Percentiles rank a stretch among this genome's conserved stretches.
Conservation (phyloP, 1,140 invertebrate species). For the Drosophila yakuba region DNA sequence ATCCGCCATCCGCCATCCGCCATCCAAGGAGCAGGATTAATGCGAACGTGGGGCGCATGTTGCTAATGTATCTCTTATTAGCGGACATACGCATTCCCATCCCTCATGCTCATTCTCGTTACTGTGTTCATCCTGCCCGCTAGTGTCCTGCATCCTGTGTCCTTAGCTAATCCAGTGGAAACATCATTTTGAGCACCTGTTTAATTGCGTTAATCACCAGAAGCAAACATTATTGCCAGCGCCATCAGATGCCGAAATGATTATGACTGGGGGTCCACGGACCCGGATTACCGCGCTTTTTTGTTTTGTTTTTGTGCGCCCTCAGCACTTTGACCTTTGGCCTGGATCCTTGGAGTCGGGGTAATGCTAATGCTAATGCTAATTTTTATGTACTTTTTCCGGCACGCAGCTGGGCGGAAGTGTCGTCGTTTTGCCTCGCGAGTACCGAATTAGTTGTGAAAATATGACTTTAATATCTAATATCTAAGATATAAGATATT, state of each 20-base stretch:
- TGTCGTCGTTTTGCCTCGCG: neutral
- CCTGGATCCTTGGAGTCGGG: neutral
- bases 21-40: constrained; percentile 50
- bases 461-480: too few relatives aligned
- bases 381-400: constrained; percentile 41
- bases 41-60: constrained; percentile 62
- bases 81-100: constrained; percentile 40
- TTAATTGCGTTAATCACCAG: constrained; percentile 84
- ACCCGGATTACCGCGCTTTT: neutral
- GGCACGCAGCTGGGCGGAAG: constrained; percentile 53
- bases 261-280: constrained; percentile 16
- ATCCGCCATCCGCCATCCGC: neutral
- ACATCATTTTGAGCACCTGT: constrained; percentile 84
- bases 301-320: neutral
- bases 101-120: neutral
- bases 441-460: neutral
- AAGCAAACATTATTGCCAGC: constrained; percentile 70
- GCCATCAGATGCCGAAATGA: constrained; percentile 29
- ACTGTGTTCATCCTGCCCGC: neutral
- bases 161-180: constrained; percentile 76
- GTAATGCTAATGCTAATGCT: constrained; percentile 17
- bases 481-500: too few relatives aligned
- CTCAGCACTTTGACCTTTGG: constrained; percentile 19
- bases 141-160: constrained; percentile 30
- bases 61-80: constrained; percentile 75